Evolutionary conservation across 2,113 vertebrate genomes (phyloP).

Genomic region (Cepphus grylle): DNA sequence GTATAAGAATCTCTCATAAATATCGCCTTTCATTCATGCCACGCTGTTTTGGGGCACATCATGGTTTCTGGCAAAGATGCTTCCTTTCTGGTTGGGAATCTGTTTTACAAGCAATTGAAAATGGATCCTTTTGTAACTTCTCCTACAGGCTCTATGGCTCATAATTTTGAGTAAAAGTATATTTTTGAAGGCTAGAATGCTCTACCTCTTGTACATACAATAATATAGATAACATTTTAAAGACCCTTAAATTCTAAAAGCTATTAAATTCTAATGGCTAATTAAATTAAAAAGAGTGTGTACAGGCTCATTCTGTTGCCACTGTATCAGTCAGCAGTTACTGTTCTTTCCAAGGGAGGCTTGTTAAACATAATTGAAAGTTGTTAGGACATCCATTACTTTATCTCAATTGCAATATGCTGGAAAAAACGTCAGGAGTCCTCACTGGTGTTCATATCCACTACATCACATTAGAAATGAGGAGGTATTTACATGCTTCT

Average conservation of each 20-base stretch:
- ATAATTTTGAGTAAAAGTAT: background rate
- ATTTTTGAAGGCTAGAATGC: background rate
- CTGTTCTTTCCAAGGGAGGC: background rate
- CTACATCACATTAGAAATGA: background rate
- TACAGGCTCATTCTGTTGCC: background rate
- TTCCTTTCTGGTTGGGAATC: background rate
- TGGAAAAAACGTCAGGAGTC: background rate
- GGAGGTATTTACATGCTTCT: background rate
- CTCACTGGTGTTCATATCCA: background rate
- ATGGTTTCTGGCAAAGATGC: background rate
- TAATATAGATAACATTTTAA: background rate
- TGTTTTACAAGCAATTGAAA: background rate
- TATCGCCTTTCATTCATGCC: background rate
- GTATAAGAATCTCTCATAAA: background rate
- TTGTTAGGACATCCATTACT: background rate
- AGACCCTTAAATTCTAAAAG: background rate
- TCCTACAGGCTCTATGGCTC: background rate
- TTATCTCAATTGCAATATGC: background rate
- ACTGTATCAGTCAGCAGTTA: background rate
- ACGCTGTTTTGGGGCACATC: background rate
- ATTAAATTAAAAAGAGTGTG: background rate
- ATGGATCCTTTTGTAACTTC: background rate
- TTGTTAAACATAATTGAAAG: background rate
- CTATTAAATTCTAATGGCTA: background rate
- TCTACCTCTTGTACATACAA: background rate